Conservation (phyloP, 2,113 vertebrate species). For the Larimichthys polyactis region DNA sequence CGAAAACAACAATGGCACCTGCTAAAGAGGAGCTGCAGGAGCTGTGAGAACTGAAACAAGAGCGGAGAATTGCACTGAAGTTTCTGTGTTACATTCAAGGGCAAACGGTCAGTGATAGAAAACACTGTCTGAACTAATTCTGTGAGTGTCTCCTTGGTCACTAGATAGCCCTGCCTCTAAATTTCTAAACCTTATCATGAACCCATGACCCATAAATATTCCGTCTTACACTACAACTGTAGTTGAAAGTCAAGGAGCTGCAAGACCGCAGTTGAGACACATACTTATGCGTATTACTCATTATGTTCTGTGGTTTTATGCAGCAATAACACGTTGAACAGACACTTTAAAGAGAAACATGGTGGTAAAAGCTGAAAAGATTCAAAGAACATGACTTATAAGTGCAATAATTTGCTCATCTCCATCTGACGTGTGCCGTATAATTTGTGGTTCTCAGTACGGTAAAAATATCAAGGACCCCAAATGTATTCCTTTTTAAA, state of each 20-base stretch:
- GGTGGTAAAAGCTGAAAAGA: neutral
- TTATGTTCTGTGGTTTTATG: neutral
- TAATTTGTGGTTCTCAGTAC: neutral
- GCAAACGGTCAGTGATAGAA: neutral
- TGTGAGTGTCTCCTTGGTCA: neutral
- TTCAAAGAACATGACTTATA: neutral
- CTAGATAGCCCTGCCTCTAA: neutral
- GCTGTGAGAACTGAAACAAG: too few relatives aligned
- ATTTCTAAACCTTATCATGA: neutral
- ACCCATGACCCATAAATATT: neutral
- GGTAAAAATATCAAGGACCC: neutral
- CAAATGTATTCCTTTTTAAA: neutral
- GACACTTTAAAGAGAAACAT: neutral
- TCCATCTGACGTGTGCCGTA: neutral
- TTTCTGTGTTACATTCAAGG: neutral
- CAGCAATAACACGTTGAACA: neutral
- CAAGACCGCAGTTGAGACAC: neutral
- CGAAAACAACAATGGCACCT: too few relatives aligned
- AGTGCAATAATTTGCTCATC: neutral
- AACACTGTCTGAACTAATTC: neutral
- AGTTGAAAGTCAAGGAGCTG: neutral
- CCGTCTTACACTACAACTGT: neutral
- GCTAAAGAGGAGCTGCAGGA: too few relatives aligned
- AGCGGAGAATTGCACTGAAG: too few relatives aligned
- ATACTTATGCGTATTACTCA: neutral